Evolutionary conservation across 2,797 vertebrate genomes (phyloP), one percentile per base, ranked within the genome.

Genomic region (Ctenosaura bakeri): DNA sequence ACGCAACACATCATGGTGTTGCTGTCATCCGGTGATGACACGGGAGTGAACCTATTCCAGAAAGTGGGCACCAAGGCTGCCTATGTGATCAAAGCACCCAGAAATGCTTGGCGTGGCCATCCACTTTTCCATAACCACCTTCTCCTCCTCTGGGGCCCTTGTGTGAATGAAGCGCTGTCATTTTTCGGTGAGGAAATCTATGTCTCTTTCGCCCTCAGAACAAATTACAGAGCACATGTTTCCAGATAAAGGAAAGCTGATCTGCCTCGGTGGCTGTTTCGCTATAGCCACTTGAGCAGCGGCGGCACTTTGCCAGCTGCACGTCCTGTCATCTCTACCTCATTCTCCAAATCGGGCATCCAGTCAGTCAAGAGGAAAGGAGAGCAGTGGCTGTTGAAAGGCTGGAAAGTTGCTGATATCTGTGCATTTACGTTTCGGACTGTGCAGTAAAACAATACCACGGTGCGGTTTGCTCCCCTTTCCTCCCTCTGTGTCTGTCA

Each of bases 361-460:
- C 73, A 24, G 26, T 83, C 71, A 85, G 79, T 22, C 56, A 71
- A 87, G 90, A 80, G 77, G 59, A 69, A 88, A 79, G 78, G 77
- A 71, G 87, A 81, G 78, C 24, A 2, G 32, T 12, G 78, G n/a
- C 12, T 74, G 79, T 59, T 4, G 18, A 86, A 32, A 18, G 38
- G 80, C 64, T 29, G 50, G 54, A 86, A 87, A 46, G 0, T 22
- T 88, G 32, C 1, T 22, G 88, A 1, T 86, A 90, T 83, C 54
- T 35, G 66, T 9, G 26, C 5, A 0, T 76, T 91, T 90, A 46
- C 2, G 0, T 83, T 82, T 59, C 76, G 22, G 50, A 29, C 78
- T 29, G 5, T 38, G 59, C 13, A 81, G 91, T 46, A 29, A 69
- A 66, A 74, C 50, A 20, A 88, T 69, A 38, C 46, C 7, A 16